Base-by-base conservation (phyloP, 1,140 invertebrate species). In the Bacillus rossius region DNA sequence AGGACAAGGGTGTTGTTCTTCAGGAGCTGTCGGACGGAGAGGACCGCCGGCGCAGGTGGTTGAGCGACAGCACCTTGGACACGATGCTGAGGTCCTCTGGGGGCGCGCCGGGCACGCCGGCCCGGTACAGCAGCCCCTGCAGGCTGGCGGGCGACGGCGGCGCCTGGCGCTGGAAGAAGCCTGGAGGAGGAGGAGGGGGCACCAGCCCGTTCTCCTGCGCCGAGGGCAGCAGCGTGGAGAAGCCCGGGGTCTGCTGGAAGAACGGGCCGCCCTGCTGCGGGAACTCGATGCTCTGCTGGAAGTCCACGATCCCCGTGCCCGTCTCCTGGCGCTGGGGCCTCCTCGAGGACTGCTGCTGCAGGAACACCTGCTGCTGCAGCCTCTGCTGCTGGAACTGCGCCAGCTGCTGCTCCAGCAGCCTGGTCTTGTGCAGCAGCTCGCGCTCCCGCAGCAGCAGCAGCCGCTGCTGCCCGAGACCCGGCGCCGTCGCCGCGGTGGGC, bases 61-160 rank as follows among this genome's bases (percentile, higher is more conserved):
- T 88, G 34, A 88, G 73, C 17, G 87, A 85, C 56, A 91, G 72
- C 40, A 91, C 85, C 74, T 90, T 89, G 16, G 86, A 86, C 16
- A 91, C 86, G 60, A 91, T 87, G 68, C 88, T 88, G 23, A 90
- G 75, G 66, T 89, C 87, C 73, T 87, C 84, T 59, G 83, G 80
- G 60, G 78, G 75, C 55, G 75, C 72, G 8, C 64, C 67, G 7
- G 77, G 76, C 56, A 87, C 77, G 13, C 81, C 84, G 25, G 82
- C 84, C 67, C 85, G 80, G 48, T 74, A 79, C 2, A 87, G 69
- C 17, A 87, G 70, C 61, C 81, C 79, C 64, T 85, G 83, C 16
- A 85, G 77, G 38, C 74, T 75, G 29, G 86, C 81, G 0, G 81
- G 73, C 7, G 77, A 74, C 49, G 69, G 67, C 0, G 70, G 63